Evolutionary conservation across 2,888 invertebrate species (phyloP), one percentile per base, ranked within the genome.

Genomic region (Mythimna albipuncta): DNA sequence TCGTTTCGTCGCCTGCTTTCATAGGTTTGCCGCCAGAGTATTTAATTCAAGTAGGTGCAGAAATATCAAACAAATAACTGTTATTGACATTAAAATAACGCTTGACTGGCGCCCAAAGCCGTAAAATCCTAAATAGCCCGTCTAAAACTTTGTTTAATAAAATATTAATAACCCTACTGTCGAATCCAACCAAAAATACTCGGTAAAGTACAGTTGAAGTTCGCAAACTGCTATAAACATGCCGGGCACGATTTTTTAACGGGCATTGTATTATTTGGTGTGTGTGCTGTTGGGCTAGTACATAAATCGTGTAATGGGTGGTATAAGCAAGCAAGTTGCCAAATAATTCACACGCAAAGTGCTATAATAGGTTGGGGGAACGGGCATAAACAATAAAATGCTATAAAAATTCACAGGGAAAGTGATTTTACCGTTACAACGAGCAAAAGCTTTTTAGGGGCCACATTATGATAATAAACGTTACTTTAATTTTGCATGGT

Each of bases 291-390:
- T 72, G 79, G 81, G 84, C 85, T 75, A 87, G 88, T 89, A 87
- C 89, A 93, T 94, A 94, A 94, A 94, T 95, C 92, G 89, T 81
- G 87, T 93, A 94, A 93, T 92, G 94, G 93, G 91, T 85, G 87
- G 87, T 88, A 87, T 86, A 87, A 77, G 86, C 87, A 80, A 88
- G 91, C 91, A 89, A 92, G 90, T 93, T 93, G 92, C 91, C 92
- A 91, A 94, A 95, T 95, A 95, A 94, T 93, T 95, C 94, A 95
- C 93, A 87, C 90, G 86, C 86, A 91, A 93, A 94, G 91, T 91
- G 90, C 91, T 90, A 87, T 93, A 93, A 94, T 92, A 93, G 93
- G 87, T 87, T 83, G 85, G 81, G 87, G 89, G 88, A 86, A 87
- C 84, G 91, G 79, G 89, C 88, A 92, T 93, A 93, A 95, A 95